These are phyloP conservation scores for Drosophila bocqueti DNA, from an alignment of 1,140 invertebrate species.

Conservation along the genomic window DNA sequence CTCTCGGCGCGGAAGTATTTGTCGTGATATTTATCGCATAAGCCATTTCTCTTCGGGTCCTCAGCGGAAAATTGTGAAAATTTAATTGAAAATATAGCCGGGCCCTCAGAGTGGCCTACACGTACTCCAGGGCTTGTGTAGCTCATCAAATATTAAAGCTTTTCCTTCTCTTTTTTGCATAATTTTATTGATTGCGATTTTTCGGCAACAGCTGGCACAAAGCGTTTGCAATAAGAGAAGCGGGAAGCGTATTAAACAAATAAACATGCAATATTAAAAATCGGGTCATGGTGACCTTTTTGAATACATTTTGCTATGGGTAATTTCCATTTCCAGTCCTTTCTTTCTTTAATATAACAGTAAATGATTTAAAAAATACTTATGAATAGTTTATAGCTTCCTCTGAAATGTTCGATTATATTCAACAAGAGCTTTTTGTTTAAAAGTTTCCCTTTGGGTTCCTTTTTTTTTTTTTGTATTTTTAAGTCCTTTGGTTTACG, in stretches of 20 bases:
- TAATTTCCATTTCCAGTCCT: neutral
- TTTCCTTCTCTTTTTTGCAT: constrained; percentile 34
- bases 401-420: neutral
- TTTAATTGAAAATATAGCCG: constrained; percentile 76
- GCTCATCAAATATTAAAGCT: constrained; percentile 71
- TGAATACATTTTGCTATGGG: constrained; percentile 5
- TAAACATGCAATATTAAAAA: constrained; percentile 53
- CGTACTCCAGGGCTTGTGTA: constrained; percentile 32
- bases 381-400: neutral
- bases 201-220: constrained; percentile 50
- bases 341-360: neutral
- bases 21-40: constrained; percentile 81
- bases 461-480: neutral
- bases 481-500: constrained; percentile 24
- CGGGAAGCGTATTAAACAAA: constrained; percentile 28
- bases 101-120: constrained; percentile 20
- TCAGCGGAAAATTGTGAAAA: constrained; percentile 77
- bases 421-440: neutral
- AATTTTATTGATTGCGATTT: constrained; percentile 44
- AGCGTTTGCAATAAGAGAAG: constrained; percentile 11
- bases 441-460: neutral
- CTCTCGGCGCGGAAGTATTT: constrained; percentile 68
- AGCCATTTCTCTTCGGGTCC: constrained; percentile 60
- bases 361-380: neutral
- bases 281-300: constrained; percentile 31